Evolutionary conservation across 2,888 invertebrate genomes (phyloP), one percentile per base, ranked within the genome.

Genomic region (Chironomus tentans): DNA sequence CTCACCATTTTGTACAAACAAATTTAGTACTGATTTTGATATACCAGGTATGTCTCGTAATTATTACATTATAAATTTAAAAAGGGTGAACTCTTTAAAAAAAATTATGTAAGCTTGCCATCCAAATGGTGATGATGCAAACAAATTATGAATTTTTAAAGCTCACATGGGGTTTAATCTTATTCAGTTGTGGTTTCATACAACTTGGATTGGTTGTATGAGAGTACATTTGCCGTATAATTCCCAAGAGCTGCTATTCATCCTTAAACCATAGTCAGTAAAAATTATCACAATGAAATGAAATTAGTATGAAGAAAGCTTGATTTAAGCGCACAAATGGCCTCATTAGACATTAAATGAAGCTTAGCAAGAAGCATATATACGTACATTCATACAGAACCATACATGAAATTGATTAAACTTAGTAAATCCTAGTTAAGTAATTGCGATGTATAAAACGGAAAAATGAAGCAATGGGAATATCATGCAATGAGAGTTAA

Each of bases 11-110:
- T 76, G 76, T 76, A 76, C 76, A 76, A 86, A 87, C 79, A 83
- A 89, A 84, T 85, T 86, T 81, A 87, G 90, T 81, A 90, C 88
- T 79, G 93, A 93, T 81, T 92, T 91, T 81, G 92, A 91, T 80
- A 86, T 91, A 78, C 89, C 92, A 81, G 83, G 87, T 85, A 79
- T 83, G 82, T 78, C 83, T 83, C 1, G 10, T 2, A 38, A 10
- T 38, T 38, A 38, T 38, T 10, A 10, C 38, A 2, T 38, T 10
- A 38, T 38, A 38, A 38, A 10, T 38, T 38, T 38, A 38, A 38
- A 38, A 10, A 10, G 38, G 10, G 1, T 38, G 28, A 28, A 28
- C 28, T 28, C 28, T 28, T 3, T 2, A 24, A 24, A 24, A 3
- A 28, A 28, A 28, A 28, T 38, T 38, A 38, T 10, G 6, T 38